Evolutionary conservation across 2,797 vertebrate genomes (phyloP), one percentile per base, ranked within the genome.

Genomic region (Etheostoma perlongum): DNA sequence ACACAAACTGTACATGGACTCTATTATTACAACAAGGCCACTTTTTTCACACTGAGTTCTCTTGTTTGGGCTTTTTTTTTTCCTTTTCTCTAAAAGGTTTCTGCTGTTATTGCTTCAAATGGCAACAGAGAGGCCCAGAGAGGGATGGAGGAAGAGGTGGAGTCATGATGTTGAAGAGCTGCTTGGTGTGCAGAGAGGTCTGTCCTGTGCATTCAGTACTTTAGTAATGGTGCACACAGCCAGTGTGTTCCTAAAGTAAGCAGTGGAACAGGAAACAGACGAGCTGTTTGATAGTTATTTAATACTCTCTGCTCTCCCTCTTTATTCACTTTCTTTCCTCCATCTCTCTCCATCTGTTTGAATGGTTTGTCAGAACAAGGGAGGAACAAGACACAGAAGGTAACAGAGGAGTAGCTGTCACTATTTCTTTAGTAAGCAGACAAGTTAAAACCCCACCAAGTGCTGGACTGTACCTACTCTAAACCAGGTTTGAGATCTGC

Each of bases 51-150:
- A 47, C 75, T 48, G 72, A 86, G 74, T 85, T 85, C 78, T 70
- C 72, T 36, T 71, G 67, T 81, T 86, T 65, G 77, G 89, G 85
- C 64, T 46, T 73, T 78, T 84, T 71, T 67, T 23, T 49, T 9
- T 36, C 2, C 19, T 13, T 36, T 47, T 61, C 47, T 74, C 72
- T 77, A 62, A 82, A 88, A 90, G 74, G 83, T 86, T 89, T 89
- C 85, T 89, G 84, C 78, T 87, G 83, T 95, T 95, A 96, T 95
- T 95, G 95, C 93, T 94, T 93, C 71, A 83, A 81, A 93, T 85
- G 87, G 90, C 85, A 88, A 91, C 80, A 82, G 78, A 83, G 81
- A 79, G 86, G 70, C 62, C 65, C 83, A 74, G 70, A 85, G 78
- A 80, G 74, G 76, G 72, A 48, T 18, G 70, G 83, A 79, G 59